Evolutionary conservation across 37 sponge, comb jelly and placozoan species (phyloP).

Genomic region (Hexactinellida sp.): DNA sequence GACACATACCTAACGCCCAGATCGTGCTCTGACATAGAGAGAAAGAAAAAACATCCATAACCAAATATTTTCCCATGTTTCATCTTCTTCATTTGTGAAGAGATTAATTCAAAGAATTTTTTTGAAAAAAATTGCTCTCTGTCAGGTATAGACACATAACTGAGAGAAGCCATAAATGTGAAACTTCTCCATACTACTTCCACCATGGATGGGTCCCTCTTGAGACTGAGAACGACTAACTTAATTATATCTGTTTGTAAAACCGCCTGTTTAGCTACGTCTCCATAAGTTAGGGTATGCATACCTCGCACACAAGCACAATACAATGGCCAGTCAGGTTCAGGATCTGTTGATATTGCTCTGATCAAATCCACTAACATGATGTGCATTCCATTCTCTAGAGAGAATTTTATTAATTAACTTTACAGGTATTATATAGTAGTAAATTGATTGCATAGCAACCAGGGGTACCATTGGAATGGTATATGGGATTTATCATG

Average conservation of each 20-base stretch:
- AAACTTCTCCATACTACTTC: not conserved
- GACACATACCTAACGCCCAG: not conserved
- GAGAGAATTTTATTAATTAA: too few species aligned
- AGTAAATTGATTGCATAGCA: too few species aligned
- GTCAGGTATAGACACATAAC: not conserved
- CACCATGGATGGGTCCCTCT: not conserved
- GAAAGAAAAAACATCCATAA: constrained; percentile 1
- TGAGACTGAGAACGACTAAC: not conserved
- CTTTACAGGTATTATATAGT: too few species aligned
- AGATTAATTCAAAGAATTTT: not conserved
- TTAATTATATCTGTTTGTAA: not conserved
- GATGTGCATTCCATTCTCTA: not conserved
- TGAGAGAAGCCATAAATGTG: not conserved
- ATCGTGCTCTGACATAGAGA: not conserved
- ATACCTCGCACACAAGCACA: constrained; percentile 56
- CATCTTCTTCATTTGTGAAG: not conserved
- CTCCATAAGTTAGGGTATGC: constrained; percentile 57
- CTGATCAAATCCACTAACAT: not conserved
- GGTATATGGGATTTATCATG: too few species aligned
- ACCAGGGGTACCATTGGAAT: too few species aligned
- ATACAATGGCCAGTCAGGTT: not conserved
- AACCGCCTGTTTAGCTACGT: constrained; percentile 31
- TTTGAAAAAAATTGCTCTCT: not conserved
- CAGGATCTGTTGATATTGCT: not conserved
- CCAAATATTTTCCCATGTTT: constrained; percentile 10